Evolutionary conservation across 64 coral and sea anemone genomes (phyloP).

Genomic region (Porites lutea): DNA sequence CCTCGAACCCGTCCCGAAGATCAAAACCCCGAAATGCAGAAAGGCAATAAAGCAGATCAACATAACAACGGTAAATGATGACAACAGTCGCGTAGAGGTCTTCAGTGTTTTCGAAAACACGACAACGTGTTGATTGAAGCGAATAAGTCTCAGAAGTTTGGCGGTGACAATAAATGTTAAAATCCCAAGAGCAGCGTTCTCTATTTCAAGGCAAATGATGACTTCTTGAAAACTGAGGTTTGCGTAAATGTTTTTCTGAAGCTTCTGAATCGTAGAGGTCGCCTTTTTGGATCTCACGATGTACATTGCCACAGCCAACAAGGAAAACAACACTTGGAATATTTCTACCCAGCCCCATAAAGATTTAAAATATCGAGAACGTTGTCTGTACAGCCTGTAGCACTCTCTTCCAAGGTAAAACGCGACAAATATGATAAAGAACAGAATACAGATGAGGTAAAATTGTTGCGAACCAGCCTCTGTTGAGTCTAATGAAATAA

Average conservation of each 20-base stretch:
- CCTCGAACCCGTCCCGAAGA: constrained; percentile 8
- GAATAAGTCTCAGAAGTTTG: constrained; percentile 43
- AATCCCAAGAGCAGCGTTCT: constrained; percentile 37
- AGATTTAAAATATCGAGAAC: constrained; percentile 47
- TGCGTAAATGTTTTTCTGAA: constrained; percentile 40
- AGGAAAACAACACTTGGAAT: constrained; percentile 7
- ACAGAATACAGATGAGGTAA: constrained; percentile 58
- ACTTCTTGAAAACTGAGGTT: constrained; percentile 41
- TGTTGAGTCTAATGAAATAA: constrained; percentile 53
- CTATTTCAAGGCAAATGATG: neutral
- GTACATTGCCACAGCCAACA: constrained; percentile 20
- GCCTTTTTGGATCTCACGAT: neutral
- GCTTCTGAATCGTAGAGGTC: neutral
- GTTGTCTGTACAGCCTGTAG: constrained; percentile 17
- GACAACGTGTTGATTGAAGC: constrained; percentile 47
- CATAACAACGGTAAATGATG: constrained; percentile 35
- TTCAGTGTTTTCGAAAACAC: constrained; percentile 40
- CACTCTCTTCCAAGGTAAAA: constrained; percentile 62
- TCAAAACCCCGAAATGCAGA: neutral
- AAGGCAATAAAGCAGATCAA: constrained; percentile 38
- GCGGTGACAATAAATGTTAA: constrained; percentile 34
- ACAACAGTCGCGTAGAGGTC: neutral
- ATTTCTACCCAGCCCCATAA: constrained; percentile 39
- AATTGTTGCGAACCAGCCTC: constrained; percentile 42
- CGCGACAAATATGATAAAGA: constrained; percentile 67